Base-by-base conservation (phyloP, 2,113 vertebrate genomes). In the Melanerpes aurifrons region DNA sequence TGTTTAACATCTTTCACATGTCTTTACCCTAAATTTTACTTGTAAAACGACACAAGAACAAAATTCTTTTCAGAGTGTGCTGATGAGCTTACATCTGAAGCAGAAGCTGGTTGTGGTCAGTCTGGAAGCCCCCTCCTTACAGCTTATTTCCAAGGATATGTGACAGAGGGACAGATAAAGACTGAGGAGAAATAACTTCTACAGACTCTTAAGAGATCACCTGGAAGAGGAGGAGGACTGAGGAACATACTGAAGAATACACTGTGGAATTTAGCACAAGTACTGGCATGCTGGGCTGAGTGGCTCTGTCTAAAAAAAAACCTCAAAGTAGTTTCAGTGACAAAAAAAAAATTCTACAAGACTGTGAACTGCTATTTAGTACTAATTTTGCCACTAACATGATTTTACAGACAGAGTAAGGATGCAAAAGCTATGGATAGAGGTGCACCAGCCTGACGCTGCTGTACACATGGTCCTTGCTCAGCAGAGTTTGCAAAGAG, bases 391-490 rank as follows among this genome's bases (percentile, higher is more conserved):
- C 26, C 24, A 76, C 17, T 28, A 56, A 29, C 4, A 40, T 0
- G 2, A 64, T 37, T 74, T 71, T 57, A 68, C 10, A 15, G 28
- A 64, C 13, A 28, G 6, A 82, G 58, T 12, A 4, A 70, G 58
- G 15, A 29, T 26, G 3, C 59, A 70, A 66, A 72, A 89, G 10
- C 16, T 28, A 45, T 4, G 53, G 3, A 7, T 47, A 53, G 73
- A 77, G 48, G n/a, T 57, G 10, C 8, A 40, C 6, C 63, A 29
- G 64, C 37, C 54, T 69, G 25, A 43, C 16, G 9, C 13, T 22
- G 26, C n/a, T 4, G 5, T 12, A 57, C 26, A 58, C 3, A 0
- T 1, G 3, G n/a, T 29, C 54, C 31, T 54, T 15, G 35, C 76
- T 59, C 57, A 20, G 7, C 43, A 29, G 45, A 61, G 43, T 71